Evolutionary conservation across 2,888 invertebrate species (phyloP).

Genomic region (Bellardia pandia): DNA sequence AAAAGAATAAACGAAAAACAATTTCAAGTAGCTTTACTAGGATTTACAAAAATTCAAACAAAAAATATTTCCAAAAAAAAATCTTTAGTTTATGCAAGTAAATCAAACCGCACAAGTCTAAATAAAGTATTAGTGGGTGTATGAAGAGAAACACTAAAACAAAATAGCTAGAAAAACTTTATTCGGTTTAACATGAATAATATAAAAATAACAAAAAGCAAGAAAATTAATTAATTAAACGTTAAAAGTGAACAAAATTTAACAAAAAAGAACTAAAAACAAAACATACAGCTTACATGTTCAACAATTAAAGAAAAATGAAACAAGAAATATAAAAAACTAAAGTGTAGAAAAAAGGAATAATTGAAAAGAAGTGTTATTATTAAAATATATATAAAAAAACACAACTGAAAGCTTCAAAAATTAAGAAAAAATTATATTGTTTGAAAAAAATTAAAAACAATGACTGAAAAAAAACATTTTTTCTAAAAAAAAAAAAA

Average conservation of each 20-base stretch:
- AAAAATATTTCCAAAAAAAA: constrained; percentile 11
- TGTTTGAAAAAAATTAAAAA: no score
- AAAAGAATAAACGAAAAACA: constrained; percentile 54
- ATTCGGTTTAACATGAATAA: constrained; percentile 51
- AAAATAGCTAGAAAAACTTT: constrained; percentile 11
- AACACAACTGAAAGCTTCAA: not conserved
- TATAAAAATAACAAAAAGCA: constrained; percentile 58
- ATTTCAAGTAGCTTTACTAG: constrained; percentile 63
- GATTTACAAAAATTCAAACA: constrained; percentile 49
- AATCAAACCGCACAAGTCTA: constrained; percentile 68
- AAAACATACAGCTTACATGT: not conserved
- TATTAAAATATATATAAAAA: not conserved
- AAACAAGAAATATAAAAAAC: not conserved
- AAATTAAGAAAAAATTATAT: no score
- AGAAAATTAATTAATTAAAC: constrained; percentile 60
- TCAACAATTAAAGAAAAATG: not conserved
- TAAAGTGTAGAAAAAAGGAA: not conserved
- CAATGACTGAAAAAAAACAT: no score
- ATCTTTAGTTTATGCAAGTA: constrained; percentile 60
- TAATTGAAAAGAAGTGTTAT: not conserved
- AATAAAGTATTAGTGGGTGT: constrained; percentile 60
- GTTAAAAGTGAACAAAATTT: constrained; percentile 50
- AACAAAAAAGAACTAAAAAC: not conserved
- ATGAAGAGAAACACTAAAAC: not conserved
- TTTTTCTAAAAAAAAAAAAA: no score